These are phyloP conservation scores for Pedionomus torquatus DNA, from an alignment of 2,113 vertebrate genomes.

Conservation along the genomic window DNA sequence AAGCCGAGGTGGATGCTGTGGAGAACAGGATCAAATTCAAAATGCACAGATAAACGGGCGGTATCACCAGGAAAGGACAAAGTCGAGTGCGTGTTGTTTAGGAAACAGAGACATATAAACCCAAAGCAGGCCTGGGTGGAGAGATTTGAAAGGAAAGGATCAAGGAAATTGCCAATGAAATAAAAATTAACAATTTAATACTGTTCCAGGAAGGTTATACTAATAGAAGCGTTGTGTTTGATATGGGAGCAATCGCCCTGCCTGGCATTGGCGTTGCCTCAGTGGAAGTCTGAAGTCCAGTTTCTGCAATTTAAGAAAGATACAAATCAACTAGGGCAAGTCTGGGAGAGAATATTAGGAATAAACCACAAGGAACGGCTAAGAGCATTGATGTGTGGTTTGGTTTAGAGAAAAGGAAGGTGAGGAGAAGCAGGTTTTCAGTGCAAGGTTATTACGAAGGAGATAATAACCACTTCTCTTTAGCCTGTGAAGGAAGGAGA, in stretches of 20 bases:
- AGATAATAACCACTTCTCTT: not conserved
- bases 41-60: not conserved
- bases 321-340: not conserved
- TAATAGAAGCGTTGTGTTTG: not conserved
- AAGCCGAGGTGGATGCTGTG: not conserved
- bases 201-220: not conserved
- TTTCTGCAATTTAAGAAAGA: not conserved
- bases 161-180: not conserved
- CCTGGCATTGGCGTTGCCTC: not conserved
- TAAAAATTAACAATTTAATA: not conserved
- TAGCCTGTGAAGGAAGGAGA: not conserved
- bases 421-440: not conserved
- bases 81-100: fast-evolving
- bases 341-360: not conserved
- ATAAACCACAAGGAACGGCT: not conserved
- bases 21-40: not conserved
- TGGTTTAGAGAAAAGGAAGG: not conserved
- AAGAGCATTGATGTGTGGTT: not conserved
- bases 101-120: not conserved
- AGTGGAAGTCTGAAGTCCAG: not conserved
- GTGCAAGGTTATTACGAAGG: not conserved
- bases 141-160: not conserved
- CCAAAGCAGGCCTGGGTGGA: not conserved
- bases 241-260: not conserved
- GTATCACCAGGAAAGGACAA: not conserved